These are phyloP conservation scores for Heliconius cydno DNA, from an alignment of 2,888 invertebrate species.

Conservation along the genomic window DNA sequence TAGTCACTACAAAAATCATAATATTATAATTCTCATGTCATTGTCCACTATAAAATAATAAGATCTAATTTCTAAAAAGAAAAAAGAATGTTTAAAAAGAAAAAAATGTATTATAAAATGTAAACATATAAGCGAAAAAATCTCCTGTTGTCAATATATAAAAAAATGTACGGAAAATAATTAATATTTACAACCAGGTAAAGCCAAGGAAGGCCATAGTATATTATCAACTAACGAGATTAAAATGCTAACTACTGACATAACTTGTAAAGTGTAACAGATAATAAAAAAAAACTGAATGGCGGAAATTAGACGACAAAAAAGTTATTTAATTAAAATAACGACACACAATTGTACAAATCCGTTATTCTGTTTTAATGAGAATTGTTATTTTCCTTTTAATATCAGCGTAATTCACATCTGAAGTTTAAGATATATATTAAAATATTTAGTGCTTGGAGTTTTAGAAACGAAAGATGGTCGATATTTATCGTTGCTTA, in stretches of 20 bases:
- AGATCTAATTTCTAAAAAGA: no score
- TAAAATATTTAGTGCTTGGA: no score
- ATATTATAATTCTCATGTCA: not conserved
- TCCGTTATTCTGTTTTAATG: conserved; percentile 8
- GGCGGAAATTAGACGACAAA: not conserved
- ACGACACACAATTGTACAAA: not conserved
- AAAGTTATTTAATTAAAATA: not conserved
- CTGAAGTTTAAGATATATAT: not conserved
- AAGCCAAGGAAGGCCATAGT: not conserved
- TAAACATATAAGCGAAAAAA: not conserved
- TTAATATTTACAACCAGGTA: not conserved
- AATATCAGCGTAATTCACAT: not conserved
- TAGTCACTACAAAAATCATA: not conserved
- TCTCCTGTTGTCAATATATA: not conserved
- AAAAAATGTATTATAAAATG: no score
- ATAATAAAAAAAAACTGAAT: conserved; percentile 9
- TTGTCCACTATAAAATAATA: no score
- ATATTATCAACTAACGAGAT: not conserved
- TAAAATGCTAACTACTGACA: not conserved
- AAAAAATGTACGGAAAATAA: not conserved
- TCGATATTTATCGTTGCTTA: not conserved
- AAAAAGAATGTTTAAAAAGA: not conserved
- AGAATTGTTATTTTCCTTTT: not conserved
- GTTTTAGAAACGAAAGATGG: no score
- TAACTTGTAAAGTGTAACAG: not conserved